Evolutionary conservation across 2,797 vertebrate genomes (phyloP), one percentile per base, ranked within the genome.

Genomic region (Corythornis leucogaster): DNA sequence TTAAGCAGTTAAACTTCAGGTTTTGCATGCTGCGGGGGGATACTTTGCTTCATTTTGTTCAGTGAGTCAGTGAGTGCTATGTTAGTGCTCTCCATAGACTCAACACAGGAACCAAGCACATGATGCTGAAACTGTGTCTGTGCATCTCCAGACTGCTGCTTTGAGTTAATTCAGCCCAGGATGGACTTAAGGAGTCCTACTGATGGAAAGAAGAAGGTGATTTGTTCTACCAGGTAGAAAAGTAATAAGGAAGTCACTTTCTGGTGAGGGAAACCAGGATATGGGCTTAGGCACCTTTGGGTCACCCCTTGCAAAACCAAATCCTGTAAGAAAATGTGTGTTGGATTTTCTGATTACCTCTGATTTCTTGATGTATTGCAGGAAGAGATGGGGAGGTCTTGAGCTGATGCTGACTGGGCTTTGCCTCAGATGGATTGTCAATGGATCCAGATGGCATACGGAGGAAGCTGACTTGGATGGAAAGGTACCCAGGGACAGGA

Each of bases 101-200:
- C 57, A 43, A 38, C 3, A 21, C 9, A 46, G 48, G 38, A 79
- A 25, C 35, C 78, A 85, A 74, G 59, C 13, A 54, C 0, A 0
- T 43, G 53, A 3, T 31, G 26, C 76, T 51, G 58, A 61, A 67
- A 75, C n/a, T 9, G 4, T 25, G 30, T 77, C 50, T 45, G 11
- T 38, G 66, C 75, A 26, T 45, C 16, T 84, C 42, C 15, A 78
- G 35, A 15, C 45, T 66, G 26, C 31, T 54, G 10, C 24, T 0
- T 0, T 21, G 15, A 0, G 0, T 16, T 43, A 17, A 35, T 61
- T 82, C 2, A 9, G 33, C 17, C 82, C 42, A 77, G 24, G 12
- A 73, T 19, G 25, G 31, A 24, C 35, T 67, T 67, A 54, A 0
- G 0, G 31, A 16, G 12, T 15, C 15, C 26, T 78, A 18, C 21